phyloP scores from a whole-genome alignment of 2,888 invertebrate genomes.

The Drosophila trichaetosa region DNA sequence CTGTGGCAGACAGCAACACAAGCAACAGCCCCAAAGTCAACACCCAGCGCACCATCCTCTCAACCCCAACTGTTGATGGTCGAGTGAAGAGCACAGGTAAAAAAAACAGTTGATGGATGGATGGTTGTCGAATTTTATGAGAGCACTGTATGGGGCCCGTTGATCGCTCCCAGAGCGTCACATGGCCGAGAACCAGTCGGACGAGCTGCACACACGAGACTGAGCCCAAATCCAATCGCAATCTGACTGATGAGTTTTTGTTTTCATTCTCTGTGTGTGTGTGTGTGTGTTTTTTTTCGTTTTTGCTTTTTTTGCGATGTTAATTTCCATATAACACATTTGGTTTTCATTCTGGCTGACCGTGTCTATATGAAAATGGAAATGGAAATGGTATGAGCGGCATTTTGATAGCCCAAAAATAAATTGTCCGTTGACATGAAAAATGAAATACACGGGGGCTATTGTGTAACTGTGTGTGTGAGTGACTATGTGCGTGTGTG shows the following conservation, averaged over 20 bases:
- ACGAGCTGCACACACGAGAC: conserved; percentile 72
- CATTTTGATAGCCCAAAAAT: conserved; percentile 62
- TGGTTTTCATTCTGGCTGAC: conserved; percentile 51
- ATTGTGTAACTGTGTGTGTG: conserved; percentile 7
- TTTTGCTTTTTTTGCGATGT: conserved; percentile 8
- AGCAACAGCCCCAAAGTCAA: conserved; percentile 58
- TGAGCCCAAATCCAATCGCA: conserved; percentile 61
- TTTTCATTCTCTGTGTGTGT: conserved; percentile 23
- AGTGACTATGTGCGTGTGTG: not conserved
- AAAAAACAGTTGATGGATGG: conserved; percentile 4
- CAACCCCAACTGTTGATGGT: conserved; percentile 5
- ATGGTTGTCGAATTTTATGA: conserved; percentile 4
- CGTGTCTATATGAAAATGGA: conserved; percentile 39
- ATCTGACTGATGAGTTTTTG: conserved; percentile 58
- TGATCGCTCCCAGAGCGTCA: conserved; percentile 45
- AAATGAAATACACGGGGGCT: conserved; percentile 35
- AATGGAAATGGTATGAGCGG: conserved; percentile 48
- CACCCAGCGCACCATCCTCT: conserved; percentile 37
- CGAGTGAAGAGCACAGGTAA: conserved; percentile 29
- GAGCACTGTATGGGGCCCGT: conserved; percentile 30
- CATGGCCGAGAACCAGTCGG: conserved; percentile 55
- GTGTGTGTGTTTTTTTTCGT: conserved; percentile 8
- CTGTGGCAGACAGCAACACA: conserved; percentile 57
- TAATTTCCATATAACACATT: conserved; percentile 57
- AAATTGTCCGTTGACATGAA: conserved; percentile 62